Evolutionary conservation across 2,888 invertebrate species (phyloP).

Genomic region (Hirtodrosophila confusa): DNA sequence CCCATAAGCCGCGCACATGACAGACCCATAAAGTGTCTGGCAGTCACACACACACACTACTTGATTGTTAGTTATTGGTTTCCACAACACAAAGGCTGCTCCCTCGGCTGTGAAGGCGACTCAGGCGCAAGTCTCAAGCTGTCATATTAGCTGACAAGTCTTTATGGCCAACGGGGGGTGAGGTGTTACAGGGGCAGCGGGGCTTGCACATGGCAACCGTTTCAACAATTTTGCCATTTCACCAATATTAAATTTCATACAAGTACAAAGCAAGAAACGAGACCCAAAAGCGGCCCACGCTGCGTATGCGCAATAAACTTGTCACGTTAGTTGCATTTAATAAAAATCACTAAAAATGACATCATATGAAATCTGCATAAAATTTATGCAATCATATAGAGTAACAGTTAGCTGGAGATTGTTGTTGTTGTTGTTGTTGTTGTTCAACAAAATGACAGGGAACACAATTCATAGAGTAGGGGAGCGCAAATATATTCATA

Average conservation of each 20-base stretch:
- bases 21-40: slow-evolving; percentile 68
- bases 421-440: slow-evolving; percentile 6
- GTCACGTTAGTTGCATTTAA: slow-evolving; percentile 72
- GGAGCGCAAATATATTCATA: slow-evolving; percentile 72
- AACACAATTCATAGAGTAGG: slow-evolving; percentile 4
- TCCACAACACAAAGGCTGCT: slow-evolving; percentile 37
- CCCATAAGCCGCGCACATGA: slow-evolving; percentile 59
- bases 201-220: slow-evolving; percentile 44
- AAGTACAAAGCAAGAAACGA: neutral
- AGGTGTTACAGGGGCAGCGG: no score
- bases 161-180: slow-evolving; percentile 8
- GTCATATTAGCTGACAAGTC: slow-evolving; percentile 73
- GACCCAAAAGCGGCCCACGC: slow-evolving; percentile 27
- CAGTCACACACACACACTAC: slow-evolving; percentile 15
- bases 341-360: slow-evolving; percentile 77
- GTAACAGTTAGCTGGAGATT: slow-evolving; percentile 45
- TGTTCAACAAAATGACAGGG: slow-evolving; percentile 25
- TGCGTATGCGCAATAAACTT: slow-evolving; percentile 76
- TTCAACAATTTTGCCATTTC: slow-evolving; percentile 37
- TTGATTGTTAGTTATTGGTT: slow-evolving; percentile 79
- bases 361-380: slow-evolving; percentile 72
- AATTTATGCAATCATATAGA: slow-evolving; percentile 77
- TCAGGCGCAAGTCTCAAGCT: slow-evolving; percentile 60
- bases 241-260: slow-evolving; percentile 65
- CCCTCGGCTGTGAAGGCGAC: slow-evolving; percentile 21